A percentile compares a stretch with the other conserved stretches of the same genome.
phyloP scores from a whole-genome alignment of 2,888 invertebrate species.

The Drosophila kokeensis region DNA sequence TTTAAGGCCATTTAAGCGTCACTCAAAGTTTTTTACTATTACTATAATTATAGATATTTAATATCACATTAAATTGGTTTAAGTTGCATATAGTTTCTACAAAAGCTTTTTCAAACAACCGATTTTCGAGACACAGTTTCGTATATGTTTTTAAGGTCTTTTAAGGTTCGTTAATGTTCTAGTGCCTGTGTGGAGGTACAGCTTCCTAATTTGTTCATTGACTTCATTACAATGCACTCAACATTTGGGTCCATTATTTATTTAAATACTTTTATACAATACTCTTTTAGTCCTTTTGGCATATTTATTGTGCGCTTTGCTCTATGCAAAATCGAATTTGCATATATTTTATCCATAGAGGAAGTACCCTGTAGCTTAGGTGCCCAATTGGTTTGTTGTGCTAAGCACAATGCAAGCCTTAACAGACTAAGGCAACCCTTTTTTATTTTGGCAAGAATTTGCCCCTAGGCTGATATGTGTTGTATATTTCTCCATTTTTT shows the following conservation, averaged over 20 bases:
- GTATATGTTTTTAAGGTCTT: neutral
- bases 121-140: neutral
- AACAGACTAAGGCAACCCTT: constrained; percentile 55
- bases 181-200: neutral
- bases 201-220: constrained; percentile 47
- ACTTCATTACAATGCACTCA: constrained; percentile 47
- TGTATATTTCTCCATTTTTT: constrained; percentile 10
- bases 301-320: constrained; percentile 43
- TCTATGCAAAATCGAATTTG: constrained; percentile 66
- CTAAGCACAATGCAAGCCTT: constrained; percentile 57
- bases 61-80: neutral
- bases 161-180: neutral
- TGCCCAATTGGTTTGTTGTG: constrained; percentile 66
- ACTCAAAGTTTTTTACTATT: neutral
- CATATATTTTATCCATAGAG: constrained; percentile 50
- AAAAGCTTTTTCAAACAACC: neutral
- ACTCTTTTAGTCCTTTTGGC: constrained; percentile 29
- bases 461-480: constrained; percentile 46
- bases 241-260: constrained; percentile 58
- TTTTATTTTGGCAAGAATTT: constrained; percentile 13
- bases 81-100: neutral
- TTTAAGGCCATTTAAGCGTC: neutral
- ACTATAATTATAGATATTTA: neutral
- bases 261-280: constrained; percentile 53
- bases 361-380: constrained; percentile 45